Base-by-base conservation (phyloP, 2,113 vertebrate species). In the Prolemur simus region DNA sequence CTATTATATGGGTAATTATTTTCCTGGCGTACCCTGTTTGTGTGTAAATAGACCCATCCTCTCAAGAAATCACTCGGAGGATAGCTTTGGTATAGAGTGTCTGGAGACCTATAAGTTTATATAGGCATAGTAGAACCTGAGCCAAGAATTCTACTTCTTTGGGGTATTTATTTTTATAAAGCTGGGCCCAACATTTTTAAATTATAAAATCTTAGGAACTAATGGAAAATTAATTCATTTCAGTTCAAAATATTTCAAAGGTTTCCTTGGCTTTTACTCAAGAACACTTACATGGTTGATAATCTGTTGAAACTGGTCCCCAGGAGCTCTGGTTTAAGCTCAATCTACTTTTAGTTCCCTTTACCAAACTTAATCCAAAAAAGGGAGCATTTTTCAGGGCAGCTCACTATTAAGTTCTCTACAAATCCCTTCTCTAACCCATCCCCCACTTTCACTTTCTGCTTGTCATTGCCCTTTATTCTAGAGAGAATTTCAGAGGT, bases 151-250 rank as follows among this genome's bases (percentile, higher is more conserved):
- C n/a, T 56, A 4, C 17, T 66, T 77, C 52, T 47, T 58, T 47
- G 45, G 39, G 18, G 1, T 54, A 74, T 81, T 95, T 88, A 66
- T 81, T 90, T 94, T 91, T 88, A 77, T 85, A 37, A 97, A 82
- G 4, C 49, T 64, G 45, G 23, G 8, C 27, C 64, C 20, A 76
- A 74, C 0, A 39, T 60, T 49, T 14, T 74, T 82, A 84, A 27
- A 66, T 77, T 91, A 76, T 49, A 66, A 12, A 39, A n/a, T 89
- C 15, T 89, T 64, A 91, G 23, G 93, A 76, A 69, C 66, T 84
- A 83, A 89, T 49, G 5, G 15, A 74, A 45, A 47, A 86, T 45
- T 42, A 78, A 87, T 89, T 90, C 54, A 78, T 45, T 74, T 52
- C 21, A 73, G 34, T 74, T 60, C 2, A 86, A 95, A 78, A 63